Base-by-base conservation (phyloP, 1,140 invertebrate genomes). In the Batillaria attramentaria region DNA sequence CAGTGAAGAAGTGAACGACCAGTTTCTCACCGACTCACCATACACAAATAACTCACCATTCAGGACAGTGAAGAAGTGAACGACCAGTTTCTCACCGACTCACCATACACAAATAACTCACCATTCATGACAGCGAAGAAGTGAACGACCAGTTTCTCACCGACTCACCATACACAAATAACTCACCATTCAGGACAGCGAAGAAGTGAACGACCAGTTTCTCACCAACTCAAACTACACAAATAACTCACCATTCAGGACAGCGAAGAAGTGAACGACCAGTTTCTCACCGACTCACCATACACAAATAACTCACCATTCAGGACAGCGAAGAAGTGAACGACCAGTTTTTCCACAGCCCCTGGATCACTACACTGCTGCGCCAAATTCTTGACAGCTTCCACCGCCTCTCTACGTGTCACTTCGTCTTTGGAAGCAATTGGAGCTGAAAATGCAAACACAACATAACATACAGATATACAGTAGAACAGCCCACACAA, bases 51-150 rank as follows among this genome's bases (percentile, higher is more conserved):
- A 66, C 77, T 65, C 83, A 92, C 91, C 97, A 92, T 97, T 94
- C 84, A 97, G 95, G 8, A 97, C 94, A 4, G 93, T 94, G 92
- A 98, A 97, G 41, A 96, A 92, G 75, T 95, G 93, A 50, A 93
- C 92, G 0, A 97, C 87, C 33, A 98, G 87, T 65, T 92, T 92
- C 83, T 94, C 93, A 24, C 98, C 91, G 2, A 94, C 93, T 24
- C 92, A 62, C 13, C n/a, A 24, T 62, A 62, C 57, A 62, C 46
- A 24, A 13, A n/a, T 28, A 13, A 3, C n/a, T n/a, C n/a, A n/a
- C n/a, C n/a, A n/a, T n/a, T 66, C 1, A 66, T 18, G 31, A 66
- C 62, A 66, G 62, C 62, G 31, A 66, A 66, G 62, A 66, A 66
- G 62, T 66, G 62, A 35, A n/a, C n/a, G n/a, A n/a, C n/a, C n/a